A percentile compares a stretch with the other conserved stretches of the same genome.
Conservation (phyloP, 2,797 vertebrate genomes). For the Cuniculus paca region DNA sequence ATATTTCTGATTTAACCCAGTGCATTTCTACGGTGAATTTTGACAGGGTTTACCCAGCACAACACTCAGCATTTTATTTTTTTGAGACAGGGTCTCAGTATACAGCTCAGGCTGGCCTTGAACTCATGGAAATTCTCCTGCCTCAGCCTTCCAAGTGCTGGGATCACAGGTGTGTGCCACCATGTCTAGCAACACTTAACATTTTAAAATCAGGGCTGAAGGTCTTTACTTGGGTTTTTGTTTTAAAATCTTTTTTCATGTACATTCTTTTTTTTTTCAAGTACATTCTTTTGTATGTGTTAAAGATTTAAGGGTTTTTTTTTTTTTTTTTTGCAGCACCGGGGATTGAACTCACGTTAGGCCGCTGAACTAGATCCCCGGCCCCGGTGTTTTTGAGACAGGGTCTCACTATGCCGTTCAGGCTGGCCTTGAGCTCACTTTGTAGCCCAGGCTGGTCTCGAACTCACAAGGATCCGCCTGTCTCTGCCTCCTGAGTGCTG, state of each 20-base stretch:
- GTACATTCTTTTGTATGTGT: background rate
- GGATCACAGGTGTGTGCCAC: background rate
- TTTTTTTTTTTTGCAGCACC: too few species aligned
- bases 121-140: background rate
- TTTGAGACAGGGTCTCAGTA: background rate
- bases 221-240: background rate
- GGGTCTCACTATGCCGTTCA: too few species aligned
- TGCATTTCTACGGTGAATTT: background rate
- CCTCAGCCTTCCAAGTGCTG: background rate
- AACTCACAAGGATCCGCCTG: too few species aligned
- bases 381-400: too few species aligned
- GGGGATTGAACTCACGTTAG: too few species aligned
- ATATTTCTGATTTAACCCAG: background rate
- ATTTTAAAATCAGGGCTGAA: conserved; percentile 14
- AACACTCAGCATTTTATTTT: background rate
- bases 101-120: background rate
- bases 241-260: background rate
- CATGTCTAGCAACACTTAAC: background rate
- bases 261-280: conserved; percentile 15
- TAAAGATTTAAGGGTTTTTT: conserved; percentile 23
- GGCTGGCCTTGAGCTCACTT: too few species aligned
- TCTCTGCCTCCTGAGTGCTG: too few species aligned
- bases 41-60: background rate
- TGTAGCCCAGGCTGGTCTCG: too few species aligned
- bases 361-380: too few species aligned